These are phyloP conservation scores for Pteruthius melanotis DNA, from an alignment of 2,113 vertebrate species.

Conservation along the genomic window DNA sequence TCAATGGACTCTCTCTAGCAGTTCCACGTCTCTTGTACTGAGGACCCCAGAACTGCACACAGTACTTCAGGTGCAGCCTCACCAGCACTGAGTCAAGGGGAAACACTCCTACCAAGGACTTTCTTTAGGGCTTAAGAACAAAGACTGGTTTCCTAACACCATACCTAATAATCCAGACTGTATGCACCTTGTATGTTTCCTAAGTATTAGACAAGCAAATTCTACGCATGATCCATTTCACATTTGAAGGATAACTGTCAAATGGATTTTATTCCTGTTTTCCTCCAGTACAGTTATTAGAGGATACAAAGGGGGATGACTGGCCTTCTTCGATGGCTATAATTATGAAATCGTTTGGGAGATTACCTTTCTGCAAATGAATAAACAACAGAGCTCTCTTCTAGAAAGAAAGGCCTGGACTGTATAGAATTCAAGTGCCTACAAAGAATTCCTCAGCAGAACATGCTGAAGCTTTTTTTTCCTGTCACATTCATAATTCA, in stretches of 20 bases:
- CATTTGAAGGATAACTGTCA: not conserved
- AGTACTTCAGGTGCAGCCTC: not conserved
- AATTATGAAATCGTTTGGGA: not conserved
- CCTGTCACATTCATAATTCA: not conserved
- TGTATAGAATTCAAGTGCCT: not conserved
- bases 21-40: not conserved
- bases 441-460: not conserved
- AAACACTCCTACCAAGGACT: not conserved
- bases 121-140: not conserved
- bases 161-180: not conserved
- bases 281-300: not conserved
- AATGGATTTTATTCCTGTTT: not conserved
- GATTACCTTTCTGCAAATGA: not conserved
- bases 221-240: not conserved
- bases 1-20: not conserved
- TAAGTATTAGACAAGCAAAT: not conserved
- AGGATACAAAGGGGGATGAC: not conserved
- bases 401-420: not conserved
- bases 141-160: not conserved
- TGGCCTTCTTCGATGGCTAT: not conserved
- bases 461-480: not conserved
- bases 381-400: not conserved
- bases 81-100: not conserved
- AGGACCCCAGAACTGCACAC: not conserved
- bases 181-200: not conserved